phyloP scores from a whole-genome alignment of 2,797 vertebrate genomes.

The Notolepis coatsorum region DNA sequence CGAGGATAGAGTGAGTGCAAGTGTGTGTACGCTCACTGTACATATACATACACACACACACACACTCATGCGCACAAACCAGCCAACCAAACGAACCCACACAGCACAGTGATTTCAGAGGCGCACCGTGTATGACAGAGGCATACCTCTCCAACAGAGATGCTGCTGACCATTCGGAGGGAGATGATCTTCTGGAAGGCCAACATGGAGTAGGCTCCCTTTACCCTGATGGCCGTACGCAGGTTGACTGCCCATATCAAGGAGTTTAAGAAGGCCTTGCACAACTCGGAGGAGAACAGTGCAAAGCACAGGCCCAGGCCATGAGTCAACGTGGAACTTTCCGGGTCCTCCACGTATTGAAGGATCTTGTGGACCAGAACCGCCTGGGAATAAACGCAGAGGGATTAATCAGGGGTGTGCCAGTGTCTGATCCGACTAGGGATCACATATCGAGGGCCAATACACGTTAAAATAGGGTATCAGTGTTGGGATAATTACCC shows the following conservation, averaged over 20 bases:
- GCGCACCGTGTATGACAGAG: neutral
- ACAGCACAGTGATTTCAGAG: no score
- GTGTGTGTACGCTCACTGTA: no score
- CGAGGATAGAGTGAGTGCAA: no score
- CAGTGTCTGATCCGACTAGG: no score
- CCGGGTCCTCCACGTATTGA: conserved; percentile 49
- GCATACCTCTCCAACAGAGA: conserved; percentile 85
- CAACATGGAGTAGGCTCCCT: conserved; percentile 79
- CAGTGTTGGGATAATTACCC: no score
- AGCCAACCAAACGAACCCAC: no score
- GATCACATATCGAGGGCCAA: no score
- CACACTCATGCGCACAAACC: no score
- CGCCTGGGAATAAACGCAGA: conserved; percentile 64
- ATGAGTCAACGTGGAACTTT: neutral
- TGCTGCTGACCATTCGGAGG: conserved; percentile 68
- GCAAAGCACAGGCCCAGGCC: conserved; percentile 79
- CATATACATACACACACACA: no score
- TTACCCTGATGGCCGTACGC: conserved; percentile 79
- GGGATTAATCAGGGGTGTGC: no score
- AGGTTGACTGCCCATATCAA: conserved; percentile 85
- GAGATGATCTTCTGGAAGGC: conserved; percentile 83
- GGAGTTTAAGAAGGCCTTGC: conserved; percentile 76
- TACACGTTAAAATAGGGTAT: no score
- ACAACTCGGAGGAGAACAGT: conserved; percentile 79
- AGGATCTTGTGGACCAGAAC: conserved; percentile 83